These are phyloP conservation scores for Misgurnus anguillicaudatus DNA, from an alignment of 2,113 vertebrate species.

Conservation along the genomic window DNA sequence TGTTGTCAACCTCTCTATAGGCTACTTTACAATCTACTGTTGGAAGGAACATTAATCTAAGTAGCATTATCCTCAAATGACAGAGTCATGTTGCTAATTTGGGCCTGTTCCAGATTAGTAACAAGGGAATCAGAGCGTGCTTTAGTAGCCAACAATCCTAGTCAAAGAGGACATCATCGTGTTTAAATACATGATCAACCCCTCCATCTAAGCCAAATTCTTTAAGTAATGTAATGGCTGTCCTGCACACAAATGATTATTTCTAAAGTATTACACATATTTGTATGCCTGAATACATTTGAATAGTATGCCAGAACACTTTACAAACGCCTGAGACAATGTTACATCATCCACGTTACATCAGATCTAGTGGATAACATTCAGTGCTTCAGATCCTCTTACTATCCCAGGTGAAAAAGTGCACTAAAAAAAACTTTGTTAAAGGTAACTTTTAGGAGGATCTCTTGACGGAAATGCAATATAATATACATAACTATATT, in stretches of 20 bases:
- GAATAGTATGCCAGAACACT: not conserved
- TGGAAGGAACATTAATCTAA: too few relatives aligned
- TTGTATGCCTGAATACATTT: slow-evolving; percentile 2
- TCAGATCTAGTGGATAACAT: not conserved
- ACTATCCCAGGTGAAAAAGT: too few relatives aligned
- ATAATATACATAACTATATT: too few relatives aligned
- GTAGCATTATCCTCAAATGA: not conserved
- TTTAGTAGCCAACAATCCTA: not conserved
- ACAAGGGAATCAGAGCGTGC: not conserved
- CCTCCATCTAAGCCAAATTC: too few relatives aligned
- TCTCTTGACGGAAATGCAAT: too few relatives aligned
- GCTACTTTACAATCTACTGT: too few relatives aligned
- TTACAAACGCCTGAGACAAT: slow-evolving; percentile 14
- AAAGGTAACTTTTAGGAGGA: too few relatives aligned
- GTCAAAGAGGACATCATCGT: too few relatives aligned
- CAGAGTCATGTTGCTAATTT: not conserved
- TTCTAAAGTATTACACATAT: not conserved
- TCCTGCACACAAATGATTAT: not conserved
- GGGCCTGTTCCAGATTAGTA: not conserved
- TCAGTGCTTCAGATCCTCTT: not conserved
- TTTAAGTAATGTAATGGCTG: too few relatives aligned
- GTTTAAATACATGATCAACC: too few relatives aligned
- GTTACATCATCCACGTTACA: slow-evolving; percentile 15
- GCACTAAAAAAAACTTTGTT: too few relatives aligned
- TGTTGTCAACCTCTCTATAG: too few relatives aligned